Conservation (phyloP, 2,797 vertebrate genomes). For the Hemibagrus guttatus region DNA sequence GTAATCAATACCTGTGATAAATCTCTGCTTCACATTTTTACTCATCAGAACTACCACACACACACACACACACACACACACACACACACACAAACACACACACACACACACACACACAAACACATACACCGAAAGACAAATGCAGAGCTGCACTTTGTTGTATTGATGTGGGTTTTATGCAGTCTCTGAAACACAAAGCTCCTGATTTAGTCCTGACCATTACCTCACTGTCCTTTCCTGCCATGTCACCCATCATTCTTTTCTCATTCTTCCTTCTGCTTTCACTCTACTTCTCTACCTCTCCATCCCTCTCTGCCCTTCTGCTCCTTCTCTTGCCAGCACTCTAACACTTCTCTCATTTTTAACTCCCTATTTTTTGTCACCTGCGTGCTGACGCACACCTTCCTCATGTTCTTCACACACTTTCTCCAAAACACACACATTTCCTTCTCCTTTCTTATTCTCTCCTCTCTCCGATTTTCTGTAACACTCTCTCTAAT, state of each 20-base stretch:
- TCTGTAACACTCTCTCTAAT: conserved; percentile 11
- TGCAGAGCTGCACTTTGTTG: conserved; percentile 57
- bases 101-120: conserved; percentile 49
- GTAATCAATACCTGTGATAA: conserved; percentile 78
- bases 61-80: conserved; percentile 49
- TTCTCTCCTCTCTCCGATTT: conserved; percentile 15
- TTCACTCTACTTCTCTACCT: conserved; percentile 18
- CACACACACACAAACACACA: conserved; percentile 43
- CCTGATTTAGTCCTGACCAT: conserved; percentile 55
- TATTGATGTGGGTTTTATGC: conserved; percentile 58
- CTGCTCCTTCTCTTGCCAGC: conserved; percentile 31
- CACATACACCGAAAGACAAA: conserved; percentile 20
- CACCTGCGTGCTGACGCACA: conserved; percentile 30
- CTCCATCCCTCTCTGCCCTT: conserved; percentile 27
- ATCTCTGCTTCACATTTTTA: conserved; percentile 72
- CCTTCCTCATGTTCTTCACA: conserved; percentile 39
- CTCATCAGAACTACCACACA: conserved; percentile 54
- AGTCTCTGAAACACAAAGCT: conserved; percentile 33
- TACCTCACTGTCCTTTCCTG: conserved; percentile 45
- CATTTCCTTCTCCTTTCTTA: conserved; percentile 21
- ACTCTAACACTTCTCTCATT: conserved; percentile 47
- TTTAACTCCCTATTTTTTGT: conserved; percentile 48
- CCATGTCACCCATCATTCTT: conserved; percentile 38
- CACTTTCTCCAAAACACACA: conserved; percentile 16
- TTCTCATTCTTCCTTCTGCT: conserved; percentile 26